phyloP scores from a whole-genome alignment of 2,113 vertebrate species.

The Sylvilagus bachmani region DNA sequence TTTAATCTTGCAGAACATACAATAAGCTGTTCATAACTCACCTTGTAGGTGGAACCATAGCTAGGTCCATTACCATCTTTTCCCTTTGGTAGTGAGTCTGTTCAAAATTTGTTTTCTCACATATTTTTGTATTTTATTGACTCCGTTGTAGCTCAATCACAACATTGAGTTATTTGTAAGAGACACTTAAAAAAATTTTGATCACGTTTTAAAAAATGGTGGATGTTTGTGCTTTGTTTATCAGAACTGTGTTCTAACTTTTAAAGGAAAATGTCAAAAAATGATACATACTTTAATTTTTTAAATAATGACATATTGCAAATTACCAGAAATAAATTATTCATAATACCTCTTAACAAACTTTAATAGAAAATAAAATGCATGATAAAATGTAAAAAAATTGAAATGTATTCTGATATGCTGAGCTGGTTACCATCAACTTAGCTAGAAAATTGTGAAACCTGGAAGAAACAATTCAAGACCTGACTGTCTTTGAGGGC shows the following conservation, averaged over 20 bases:
- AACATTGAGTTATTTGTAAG: neutral
- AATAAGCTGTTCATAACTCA: neutral
- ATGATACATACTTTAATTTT: neutral
- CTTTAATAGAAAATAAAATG: neutral
- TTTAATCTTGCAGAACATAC: neutral
- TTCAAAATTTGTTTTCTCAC: neutral
- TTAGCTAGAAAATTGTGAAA: neutral
- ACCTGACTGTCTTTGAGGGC: neutral
- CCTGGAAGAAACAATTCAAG: neutral
- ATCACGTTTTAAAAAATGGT: neutral
- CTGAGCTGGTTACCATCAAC: neutral
- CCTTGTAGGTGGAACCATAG: rapidly evolving
- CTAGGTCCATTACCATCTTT: neutral
- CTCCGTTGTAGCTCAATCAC: neutral
- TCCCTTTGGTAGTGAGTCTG: neutral
- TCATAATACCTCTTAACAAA: neutral
- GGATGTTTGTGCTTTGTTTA: neutral
- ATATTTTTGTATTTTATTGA: neutral
- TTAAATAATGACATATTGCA: neutral
- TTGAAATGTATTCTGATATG: neutral
- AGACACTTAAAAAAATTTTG: neutral
- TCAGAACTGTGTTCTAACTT: neutral
- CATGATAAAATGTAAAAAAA: neutral
- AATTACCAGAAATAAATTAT: neutral
- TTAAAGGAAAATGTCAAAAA: neutral